Base-by-base conservation (phyloP, 2,113 vertebrate species). In the Oostethus manadensis region DNA sequence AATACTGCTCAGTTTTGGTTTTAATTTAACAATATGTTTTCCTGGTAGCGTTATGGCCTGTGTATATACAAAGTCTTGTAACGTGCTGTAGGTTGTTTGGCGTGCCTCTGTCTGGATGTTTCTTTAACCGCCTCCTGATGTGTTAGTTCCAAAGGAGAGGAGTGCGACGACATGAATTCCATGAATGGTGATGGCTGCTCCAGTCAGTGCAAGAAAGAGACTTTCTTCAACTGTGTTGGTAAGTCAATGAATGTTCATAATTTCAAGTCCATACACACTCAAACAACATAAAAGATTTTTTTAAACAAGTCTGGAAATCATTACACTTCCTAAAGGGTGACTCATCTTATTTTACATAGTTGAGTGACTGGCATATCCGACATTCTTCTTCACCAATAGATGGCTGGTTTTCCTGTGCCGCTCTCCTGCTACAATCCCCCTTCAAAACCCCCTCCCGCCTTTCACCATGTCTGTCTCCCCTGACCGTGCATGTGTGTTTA, bases 151-250 rank as follows among this genome's bases (percentile, higher is more conserved):
- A 63, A 91, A 66, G 95, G 93, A 26, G 97, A 99, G 74, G 92
- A 98, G 74, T 99, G 97, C 6, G 97, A 99, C 51, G 97, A 99
- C 74, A 93, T 88, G 91, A 98, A 98, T 67, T 92, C 92, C 42
- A 71, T 94, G 82, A 98, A 93, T 20, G 94, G 94, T 0, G 97
- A 99, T 4, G 97, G 97, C 61, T 99, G 96, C 72, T 97, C 95
- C 40, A 92, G 93, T 23, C 95, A 93, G 77, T 99, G 97, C 84
- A 89, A 80, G 71, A 93, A 93, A 82, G 97, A 99, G 70, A 18
- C 91, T 1, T 94, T 93, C 83, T 99, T 98, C 86, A 95, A 98
- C 81, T 99, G 97, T 53, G 38, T 98, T 0, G 96, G 97, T 99
- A 81, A 91, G 95, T 92, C 35, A 18, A 55, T 55, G 38, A 40